These are phyloP conservation scores for Sisor rabdophorus DNA, from an alignment of 2,113 vertebrate genomes.

Conservation along the genomic window DNA sequence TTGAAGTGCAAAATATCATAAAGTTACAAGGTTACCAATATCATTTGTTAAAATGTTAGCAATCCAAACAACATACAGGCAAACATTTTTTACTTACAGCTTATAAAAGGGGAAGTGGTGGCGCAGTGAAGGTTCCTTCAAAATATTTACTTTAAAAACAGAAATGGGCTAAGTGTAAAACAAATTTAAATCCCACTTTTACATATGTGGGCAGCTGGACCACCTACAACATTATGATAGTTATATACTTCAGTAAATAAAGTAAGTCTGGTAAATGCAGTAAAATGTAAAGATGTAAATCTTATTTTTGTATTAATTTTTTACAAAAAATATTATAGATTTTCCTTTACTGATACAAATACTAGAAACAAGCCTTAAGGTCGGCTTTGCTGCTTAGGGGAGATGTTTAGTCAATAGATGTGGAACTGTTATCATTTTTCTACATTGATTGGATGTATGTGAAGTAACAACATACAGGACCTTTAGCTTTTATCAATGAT, in stretches of 20 bases:
- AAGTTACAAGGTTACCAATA: not conserved
- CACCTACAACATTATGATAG: too few relatives aligned
- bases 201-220: too few relatives aligned
- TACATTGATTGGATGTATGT: not conserved
- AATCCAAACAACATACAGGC: not conserved
- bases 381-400: not conserved
- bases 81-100: not conserved
- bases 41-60: not conserved
- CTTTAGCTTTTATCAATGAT: not conserved
- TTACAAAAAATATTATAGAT: not conserved
- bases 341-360: constrained; percentile 1
- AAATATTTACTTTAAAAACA: too few relatives aligned
- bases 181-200: too few relatives aligned
- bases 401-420: not conserved
- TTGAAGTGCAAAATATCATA: too few relatives aligned
- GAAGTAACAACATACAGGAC: not conserved
- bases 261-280: too few relatives aligned
- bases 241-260: too few relatives aligned
- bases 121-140: too few relatives aligned
- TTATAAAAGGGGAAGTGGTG: too few relatives aligned
- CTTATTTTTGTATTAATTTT: too few relatives aligned
- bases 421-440: not conserved
- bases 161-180: too few relatives aligned
- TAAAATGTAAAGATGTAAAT: too few relatives aligned
- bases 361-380: not conserved